Percentiles rank a stretch among this genome's conserved stretches.
phyloP scores from a whole-genome alignment of 2,113 vertebrate genomes.

The Gasterosteus nipponicus region DNA sequence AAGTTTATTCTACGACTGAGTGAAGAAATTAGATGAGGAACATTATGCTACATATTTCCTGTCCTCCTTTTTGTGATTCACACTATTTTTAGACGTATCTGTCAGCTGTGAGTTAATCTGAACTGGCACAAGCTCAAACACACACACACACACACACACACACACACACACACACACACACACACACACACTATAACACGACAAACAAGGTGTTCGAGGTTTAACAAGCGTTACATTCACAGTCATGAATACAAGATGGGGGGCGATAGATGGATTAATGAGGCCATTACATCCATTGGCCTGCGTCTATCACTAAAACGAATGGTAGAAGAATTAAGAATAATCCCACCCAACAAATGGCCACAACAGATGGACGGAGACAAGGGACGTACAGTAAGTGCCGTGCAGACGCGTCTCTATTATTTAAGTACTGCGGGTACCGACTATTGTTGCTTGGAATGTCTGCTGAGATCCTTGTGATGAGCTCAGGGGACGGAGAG shows the following conservation, averaged over 20 bases:
- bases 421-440: background rate
- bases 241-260: conserved; percentile 26
- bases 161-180: background rate
- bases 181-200: background rate
- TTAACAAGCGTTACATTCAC: conserved; percentile 30
- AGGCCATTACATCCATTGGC: conserved; percentile 23
- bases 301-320: conserved; percentile 47
- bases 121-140: conserved; percentile 1
- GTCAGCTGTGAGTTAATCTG: conserved; percentile 30
- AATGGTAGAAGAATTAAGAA: conserved; percentile 16
- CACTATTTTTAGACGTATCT: conserved; percentile 16
- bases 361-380: conserved; percentile 21
- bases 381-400: conserved; percentile 17
- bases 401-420: conserved; percentile 12
- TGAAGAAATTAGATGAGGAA: background rate
- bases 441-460: background rate
- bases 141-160: background rate
- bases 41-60: background rate
- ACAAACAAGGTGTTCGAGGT: conserved; percentile 18
- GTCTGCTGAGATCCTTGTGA: background rate
- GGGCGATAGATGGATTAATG: conserved; percentile 44
- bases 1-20: background rate
- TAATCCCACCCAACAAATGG: conserved; percentile 37
- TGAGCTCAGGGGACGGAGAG: background rate
- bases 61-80: background rate